phyloP scores from a whole-genome alignment of 2,797 vertebrate species.

The Falco rusticolus region DNA sequence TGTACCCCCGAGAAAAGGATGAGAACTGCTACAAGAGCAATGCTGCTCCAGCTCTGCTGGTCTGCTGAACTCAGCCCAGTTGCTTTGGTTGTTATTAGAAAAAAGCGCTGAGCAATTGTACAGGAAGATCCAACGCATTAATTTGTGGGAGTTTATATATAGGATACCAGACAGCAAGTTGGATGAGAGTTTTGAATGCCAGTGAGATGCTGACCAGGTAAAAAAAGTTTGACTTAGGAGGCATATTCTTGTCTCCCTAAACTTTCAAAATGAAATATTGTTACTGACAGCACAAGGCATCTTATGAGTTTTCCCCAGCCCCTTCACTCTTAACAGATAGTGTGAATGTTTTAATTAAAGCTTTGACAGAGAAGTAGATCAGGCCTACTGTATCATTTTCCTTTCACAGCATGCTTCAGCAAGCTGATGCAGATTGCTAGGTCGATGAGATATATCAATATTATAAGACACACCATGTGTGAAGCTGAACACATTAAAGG shows the following conservation, averaged over 20 bases:
- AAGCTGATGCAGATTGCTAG: conserved; percentile 1
- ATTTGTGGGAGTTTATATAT: background rate
- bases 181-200: background rate
- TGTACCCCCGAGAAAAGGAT: background rate
- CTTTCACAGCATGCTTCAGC: background rate
- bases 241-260: background rate
- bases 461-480: background rate
- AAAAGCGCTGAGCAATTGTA: background rate
- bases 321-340: background rate
- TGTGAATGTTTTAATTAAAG: conserved; percentile 32
- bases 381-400: background rate
- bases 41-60: fast-evolving
- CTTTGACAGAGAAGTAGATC: conserved; percentile 13
- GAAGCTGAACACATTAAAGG: background rate
- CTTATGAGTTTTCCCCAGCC: background rate
- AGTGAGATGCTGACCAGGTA: background rate
- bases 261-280: background rate
- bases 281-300: background rate
- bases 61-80: background rate
- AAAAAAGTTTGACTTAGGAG: background rate
- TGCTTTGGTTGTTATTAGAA: background rate
- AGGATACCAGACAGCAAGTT: background rate
- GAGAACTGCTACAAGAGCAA: background rate
- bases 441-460: background rate
- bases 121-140: background rate